Evolutionary conservation across 2,113 vertebrate species (phyloP).

Genomic region (Pantherophis guttatus): DNA sequence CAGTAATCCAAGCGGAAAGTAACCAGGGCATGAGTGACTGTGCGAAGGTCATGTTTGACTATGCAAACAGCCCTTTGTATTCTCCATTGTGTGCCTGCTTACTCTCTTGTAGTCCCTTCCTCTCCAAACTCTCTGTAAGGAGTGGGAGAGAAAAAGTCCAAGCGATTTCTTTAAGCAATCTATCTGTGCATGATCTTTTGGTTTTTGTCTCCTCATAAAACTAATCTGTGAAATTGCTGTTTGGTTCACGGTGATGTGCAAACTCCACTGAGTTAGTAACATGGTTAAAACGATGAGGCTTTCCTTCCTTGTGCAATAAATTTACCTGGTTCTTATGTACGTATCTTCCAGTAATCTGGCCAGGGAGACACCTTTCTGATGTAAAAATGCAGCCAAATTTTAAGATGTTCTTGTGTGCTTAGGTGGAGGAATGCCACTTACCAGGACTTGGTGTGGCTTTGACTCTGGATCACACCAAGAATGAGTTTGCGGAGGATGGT

Average conservation of each 20-base stretch:
- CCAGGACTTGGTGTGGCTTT: constrained; percentile 95
- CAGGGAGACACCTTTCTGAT: fast-evolving
- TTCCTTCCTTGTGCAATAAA: not conserved
- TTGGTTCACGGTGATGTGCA: not conserved
- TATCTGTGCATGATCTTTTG: not conserved
- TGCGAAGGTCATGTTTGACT: no score
- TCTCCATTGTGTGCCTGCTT: not conserved
- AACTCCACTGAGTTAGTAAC: not conserved
- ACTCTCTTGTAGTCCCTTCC: not conserved
- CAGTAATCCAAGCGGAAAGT: no score
- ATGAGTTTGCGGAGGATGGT: constrained; percentile 84
- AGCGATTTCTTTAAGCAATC: not conserved
- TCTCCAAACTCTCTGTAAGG: not conserved
- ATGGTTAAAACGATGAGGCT: not conserved
- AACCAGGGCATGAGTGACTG: no score
- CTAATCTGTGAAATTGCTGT: not conserved
- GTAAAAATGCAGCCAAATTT: not conserved
- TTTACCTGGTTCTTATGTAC: not conserved
- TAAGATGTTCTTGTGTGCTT: not conserved
- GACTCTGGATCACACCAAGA: constrained; percentile 92
- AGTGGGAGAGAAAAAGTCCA: not conserved
- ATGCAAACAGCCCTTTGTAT: not conserved
- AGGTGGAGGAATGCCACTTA: constrained; percentile 97
- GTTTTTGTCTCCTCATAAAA: not conserved
- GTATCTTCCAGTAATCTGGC: not conserved